Evolutionary conservation across 1,140 invertebrate genomes (phyloP).

Genomic region (Zaprionus gabonicus): DNA sequence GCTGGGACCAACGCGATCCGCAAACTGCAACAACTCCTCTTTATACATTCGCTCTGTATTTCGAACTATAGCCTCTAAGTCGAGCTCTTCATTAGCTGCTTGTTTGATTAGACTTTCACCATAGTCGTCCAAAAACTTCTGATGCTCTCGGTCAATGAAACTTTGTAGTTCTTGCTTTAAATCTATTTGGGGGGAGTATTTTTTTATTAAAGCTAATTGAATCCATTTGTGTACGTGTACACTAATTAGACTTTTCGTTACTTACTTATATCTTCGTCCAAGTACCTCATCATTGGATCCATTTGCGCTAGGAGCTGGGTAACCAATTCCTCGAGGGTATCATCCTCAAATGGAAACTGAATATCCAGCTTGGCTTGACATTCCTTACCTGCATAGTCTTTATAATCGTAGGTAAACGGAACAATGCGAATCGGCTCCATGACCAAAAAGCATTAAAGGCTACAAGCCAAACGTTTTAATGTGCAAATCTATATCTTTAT

Average conservation of each 20-base stretch:
- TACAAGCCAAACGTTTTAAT: background rate
- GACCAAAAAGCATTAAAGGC: background rate
- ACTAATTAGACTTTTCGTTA: background rate
- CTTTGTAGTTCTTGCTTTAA: conserved; percentile 75
- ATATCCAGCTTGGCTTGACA: conserved; percentile 54
- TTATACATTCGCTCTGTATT: conserved; percentile 89
- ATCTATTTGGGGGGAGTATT: conserved; percentile 46
- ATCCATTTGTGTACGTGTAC: background rate
- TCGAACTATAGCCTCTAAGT: conserved; percentile 89
- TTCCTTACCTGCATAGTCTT: conserved; percentile 62
- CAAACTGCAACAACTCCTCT: conserved; percentile 88
- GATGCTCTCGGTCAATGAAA: conserved; percentile 85
- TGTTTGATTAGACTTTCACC: conserved; percentile 85
- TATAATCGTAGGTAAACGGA: conserved; percentile 69
- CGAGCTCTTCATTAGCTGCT: conserved; percentile 86
- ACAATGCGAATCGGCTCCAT: conserved; percentile 47
- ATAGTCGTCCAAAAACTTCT: conserved; percentile 85
- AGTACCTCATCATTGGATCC: conserved; percentile 84
- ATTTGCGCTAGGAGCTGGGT: conserved; percentile 84
- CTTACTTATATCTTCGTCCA: conserved; percentile 84
- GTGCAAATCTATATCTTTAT: background rate
- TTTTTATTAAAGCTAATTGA: background rate
- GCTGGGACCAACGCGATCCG: conserved; percentile 89
- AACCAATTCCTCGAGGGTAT: conserved; percentile 81
- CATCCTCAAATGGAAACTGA: conserved; percentile 80